A percentile compares a stretch with the other conserved stretches of the same genome.
Conservation (phyloP, 2,888 invertebrate genomes). For the Acleris holmiana region DNA sequence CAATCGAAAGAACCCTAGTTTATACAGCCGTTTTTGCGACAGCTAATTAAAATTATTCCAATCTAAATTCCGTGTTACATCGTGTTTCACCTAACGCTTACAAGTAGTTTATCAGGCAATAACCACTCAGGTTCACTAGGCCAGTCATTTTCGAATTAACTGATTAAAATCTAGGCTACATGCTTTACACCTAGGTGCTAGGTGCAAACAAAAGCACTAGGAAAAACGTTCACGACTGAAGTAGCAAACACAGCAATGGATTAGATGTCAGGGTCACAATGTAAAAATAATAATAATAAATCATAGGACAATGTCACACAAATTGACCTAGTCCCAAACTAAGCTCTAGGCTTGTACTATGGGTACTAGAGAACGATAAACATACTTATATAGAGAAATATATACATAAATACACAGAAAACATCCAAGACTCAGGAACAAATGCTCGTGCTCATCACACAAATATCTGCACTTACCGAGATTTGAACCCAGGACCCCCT, state of each 20-base stretch:
- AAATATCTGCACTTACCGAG: too few species aligned
- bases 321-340: too few species aligned
- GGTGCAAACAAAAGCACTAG: slow-evolving; percentile 28
- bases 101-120: slow-evolving; percentile 27
- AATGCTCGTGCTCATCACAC: too few species aligned
- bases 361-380: too few species aligned
- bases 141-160: slow-evolving; percentile 32
- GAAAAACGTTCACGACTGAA: slow-evolving; percentile 10
- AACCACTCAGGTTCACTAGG: slow-evolving; percentile 31
- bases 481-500: too few species aligned
- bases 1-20: too few species aligned
- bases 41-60: slow-evolving; percentile 25
- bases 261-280: slow-evolving; percentile 12
- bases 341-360: too few species aligned
- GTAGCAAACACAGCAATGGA: slow-evolving; percentile 7
- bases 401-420: too few species aligned
- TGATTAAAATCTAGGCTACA: slow-evolving; percentile 31
- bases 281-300: too few species aligned
- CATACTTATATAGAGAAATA: too few species aligned
- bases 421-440: too few species aligned
- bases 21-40: slow-evolving; percentile 11
- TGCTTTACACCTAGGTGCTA: slow-evolving; percentile 16
- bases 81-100: slow-evolving; percentile 22
- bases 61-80: slow-evolving; percentile 31
- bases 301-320: too few species aligned